Conservation (phyloP, 1,140 invertebrate genomes). For the Euura lappo region DNA sequence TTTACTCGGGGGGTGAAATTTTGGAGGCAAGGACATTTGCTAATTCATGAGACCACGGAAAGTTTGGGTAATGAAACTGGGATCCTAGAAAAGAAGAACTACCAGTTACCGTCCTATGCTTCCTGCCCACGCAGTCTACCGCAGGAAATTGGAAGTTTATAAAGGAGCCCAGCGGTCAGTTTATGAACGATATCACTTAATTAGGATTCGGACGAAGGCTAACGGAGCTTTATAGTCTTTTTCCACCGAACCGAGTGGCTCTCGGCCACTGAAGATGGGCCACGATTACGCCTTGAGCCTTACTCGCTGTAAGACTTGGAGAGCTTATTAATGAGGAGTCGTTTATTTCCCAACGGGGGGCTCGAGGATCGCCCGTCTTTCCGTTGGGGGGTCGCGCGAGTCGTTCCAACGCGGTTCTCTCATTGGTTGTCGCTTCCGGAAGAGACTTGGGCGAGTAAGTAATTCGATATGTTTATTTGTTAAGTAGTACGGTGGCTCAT, state of each 20-base stretch:
- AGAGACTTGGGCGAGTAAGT: not conserved
- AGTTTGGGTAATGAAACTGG: not conserved
- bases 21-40: not conserved
- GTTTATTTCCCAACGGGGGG: slow-evolving; percentile 12
- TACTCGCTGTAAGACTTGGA: not conserved
- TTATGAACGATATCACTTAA: not conserved
- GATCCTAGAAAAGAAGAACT: not conserved
- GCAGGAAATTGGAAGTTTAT: too few species aligned
- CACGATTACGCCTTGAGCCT: slow-evolving; percentile 4
- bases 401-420: not conserved
- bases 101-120: too few species aligned
- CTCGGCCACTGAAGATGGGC: slow-evolving; percentile 3
- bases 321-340: slow-evolving; percentile 9
- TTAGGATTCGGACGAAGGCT: slow-evolving; percentile 2
- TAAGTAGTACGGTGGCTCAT: not conserved
- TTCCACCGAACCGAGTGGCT: not conserved
- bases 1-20: not conserved
- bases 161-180: too few species aligned
- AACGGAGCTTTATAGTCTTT: slow-evolving; percentile 1
- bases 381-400: not conserved
- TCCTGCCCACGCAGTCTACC: too few species aligned
- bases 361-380: not conserved
- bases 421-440: slow-evolving; percentile 3
- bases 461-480: slow-evolving; percentile 14
- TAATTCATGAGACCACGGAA: not conserved